phyloP scores from a whole-genome alignment of 2,113 vertebrate species.

The Pseudorectes ferrugineus region DNA sequence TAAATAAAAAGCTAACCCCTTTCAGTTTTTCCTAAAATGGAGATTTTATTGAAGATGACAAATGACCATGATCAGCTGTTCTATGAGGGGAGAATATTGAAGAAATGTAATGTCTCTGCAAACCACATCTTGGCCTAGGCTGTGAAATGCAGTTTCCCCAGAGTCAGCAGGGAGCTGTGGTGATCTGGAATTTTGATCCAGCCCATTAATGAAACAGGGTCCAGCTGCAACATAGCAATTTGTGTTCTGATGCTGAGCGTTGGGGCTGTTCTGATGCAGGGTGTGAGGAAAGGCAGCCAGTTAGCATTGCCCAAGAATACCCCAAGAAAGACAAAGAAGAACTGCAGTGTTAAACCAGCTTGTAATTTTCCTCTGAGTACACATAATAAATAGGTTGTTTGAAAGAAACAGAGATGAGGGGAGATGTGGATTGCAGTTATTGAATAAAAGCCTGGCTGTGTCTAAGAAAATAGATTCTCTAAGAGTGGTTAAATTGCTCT shows the following conservation, averaged over 20 bases:
- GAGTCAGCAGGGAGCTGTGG: conserved; percentile 57
- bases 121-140: conserved; percentile 56
- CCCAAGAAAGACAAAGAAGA: conserved; percentile 26
- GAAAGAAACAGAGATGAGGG: neutral
- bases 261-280: neutral
- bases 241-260: neutral
- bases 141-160: conserved; percentile 18
- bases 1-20: neutral
- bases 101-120: conserved; percentile 13
- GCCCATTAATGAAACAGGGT: conserved; percentile 31
- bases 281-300: neutral
- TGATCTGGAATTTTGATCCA: conserved; percentile 56
- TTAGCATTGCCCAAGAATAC: neutral
- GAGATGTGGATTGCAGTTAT: neutral
- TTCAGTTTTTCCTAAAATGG: conserved; percentile 40
- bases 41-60: conserved; percentile 21
- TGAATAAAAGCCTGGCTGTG: neutral
- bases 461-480: neutral
- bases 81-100: conserved; percentile 9
- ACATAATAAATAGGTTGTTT: neutral
- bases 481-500: neutral
- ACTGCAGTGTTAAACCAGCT: neutral
- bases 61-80: conserved; percentile 34
- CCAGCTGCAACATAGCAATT: conserved; percentile 48
- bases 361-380: conserved; percentile 28